A percentile compares a stretch with the other conserved stretches of the same genome.
These are phyloP conservation scores for Astur gentilis DNA, from an alignment of 2,113 vertebrate species.

Conservation along the genomic window DNA sequence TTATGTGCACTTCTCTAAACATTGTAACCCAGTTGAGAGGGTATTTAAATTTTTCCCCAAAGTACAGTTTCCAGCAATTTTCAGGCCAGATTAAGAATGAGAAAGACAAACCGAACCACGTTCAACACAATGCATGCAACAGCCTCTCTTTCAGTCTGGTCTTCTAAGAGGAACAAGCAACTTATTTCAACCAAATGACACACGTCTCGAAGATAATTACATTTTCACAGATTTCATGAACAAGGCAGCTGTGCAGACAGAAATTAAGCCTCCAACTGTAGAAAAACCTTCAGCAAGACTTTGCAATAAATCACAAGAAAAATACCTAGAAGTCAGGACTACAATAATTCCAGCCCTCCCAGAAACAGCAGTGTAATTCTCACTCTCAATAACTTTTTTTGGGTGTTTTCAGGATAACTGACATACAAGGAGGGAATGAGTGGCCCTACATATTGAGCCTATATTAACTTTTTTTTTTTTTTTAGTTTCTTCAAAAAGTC, in stretches of 20 bases:
- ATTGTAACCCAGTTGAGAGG: neutral
- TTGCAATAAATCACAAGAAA: neutral
- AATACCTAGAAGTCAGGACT: neutral
- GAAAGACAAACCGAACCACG: neutral
- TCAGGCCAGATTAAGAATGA: neutral
- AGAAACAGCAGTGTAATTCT: neutral
- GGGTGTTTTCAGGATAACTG: neutral
- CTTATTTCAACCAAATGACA: neutral
- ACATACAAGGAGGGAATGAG: neutral
- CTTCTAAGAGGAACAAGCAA: neutral
- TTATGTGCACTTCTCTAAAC: neutral
- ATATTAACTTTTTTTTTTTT: neutral
- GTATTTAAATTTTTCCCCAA: neutral
- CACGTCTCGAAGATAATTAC: neutral
- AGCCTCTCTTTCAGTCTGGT: neutral
- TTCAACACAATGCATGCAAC: neutral
- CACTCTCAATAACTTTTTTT: neutral
- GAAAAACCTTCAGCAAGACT: neutral
- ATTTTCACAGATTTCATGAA: neutral
- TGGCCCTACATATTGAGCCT: neutral
- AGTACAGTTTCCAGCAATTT: neutral
- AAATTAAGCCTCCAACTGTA: neutral
- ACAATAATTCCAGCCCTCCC: neutral
- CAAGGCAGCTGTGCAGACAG: neutral
- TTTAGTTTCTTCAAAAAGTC: neutral